A percentile compares a stretch with the other conserved stretches of the same genome.
phyloP scores from a whole-genome alignment of 1,140 invertebrate genomes.

The Bombyx mandarina region DNA sequence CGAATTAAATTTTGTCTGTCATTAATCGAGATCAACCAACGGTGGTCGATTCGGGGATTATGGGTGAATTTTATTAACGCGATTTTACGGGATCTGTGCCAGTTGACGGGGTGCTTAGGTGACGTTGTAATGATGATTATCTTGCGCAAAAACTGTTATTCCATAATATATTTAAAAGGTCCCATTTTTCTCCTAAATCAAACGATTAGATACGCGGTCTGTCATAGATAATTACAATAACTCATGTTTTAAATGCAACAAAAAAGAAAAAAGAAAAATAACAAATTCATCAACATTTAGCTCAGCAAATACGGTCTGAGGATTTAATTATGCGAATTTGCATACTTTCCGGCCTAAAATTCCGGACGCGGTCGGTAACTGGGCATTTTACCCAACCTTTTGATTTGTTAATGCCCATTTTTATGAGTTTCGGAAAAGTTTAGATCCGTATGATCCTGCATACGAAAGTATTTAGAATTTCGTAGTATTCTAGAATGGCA shows the following conservation, averaged over 20 bases:
- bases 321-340: constrained; percentile 49
- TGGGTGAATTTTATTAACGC: constrained; percentile 43
- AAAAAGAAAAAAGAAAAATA: constrained; percentile 8
- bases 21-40: constrained; percentile 40
- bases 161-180: too few relatives aligned
- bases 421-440: constrained; percentile 16
- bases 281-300: constrained; percentile 39
- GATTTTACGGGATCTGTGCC: constrained; percentile 24
- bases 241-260: background rate
- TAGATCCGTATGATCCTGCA: constrained; percentile 4
- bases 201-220: too few relatives aligned
- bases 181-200: too few relatives aligned
- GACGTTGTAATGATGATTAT: too few relatives aligned
- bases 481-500: too few relatives aligned
- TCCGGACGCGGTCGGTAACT: constrained; percentile 14
- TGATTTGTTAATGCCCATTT: constrained; percentile 27
- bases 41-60: constrained; percentile 42
- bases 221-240: too few relatives aligned
- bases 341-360: constrained; percentile 32
- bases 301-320: constrained; percentile 27
- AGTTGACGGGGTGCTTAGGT: background rate
- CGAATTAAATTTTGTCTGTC: constrained; percentile 60
- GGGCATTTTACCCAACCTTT: constrained; percentile 23
- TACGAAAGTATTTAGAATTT: background rate
- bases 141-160: too few relatives aligned